phyloP scores from a whole-genome alignment of 2,113 vertebrate species.

The Microtus richardsoni region DNA sequence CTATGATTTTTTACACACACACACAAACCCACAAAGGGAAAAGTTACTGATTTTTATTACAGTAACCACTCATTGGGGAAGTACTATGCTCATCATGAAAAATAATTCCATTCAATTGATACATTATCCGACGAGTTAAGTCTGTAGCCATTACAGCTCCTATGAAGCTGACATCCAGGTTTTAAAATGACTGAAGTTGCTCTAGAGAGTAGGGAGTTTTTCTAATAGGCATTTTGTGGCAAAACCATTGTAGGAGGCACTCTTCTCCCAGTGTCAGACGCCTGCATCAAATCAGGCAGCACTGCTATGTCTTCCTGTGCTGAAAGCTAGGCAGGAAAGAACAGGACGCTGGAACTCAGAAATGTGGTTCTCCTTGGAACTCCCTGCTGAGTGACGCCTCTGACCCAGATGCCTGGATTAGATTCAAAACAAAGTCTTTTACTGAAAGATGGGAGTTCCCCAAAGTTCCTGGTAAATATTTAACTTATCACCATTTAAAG shows the following conservation, averaged over 20 bases:
- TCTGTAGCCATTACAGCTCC: neutral
- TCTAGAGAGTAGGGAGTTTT: neutral
- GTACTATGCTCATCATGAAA: neutral
- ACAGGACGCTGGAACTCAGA: neutral
- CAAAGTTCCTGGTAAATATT: slow-evolving; percentile 71
- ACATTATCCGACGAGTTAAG: neutral
- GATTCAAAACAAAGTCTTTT: slow-evolving; percentile 21
- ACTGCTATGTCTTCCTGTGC: neutral
- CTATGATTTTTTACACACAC: neutral
- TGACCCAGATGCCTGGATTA: neutral
- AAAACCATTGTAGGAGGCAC: neutral
- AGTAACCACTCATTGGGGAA: neutral
- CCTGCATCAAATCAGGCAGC: neutral
- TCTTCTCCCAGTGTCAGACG: neutral
- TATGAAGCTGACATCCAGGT: neutral
- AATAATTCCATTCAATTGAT: neutral
- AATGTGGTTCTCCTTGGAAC: neutral
- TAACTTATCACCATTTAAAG: slow-evolving; percentile 53
- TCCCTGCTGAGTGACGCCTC: slow-evolving; percentile 41
- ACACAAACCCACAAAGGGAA: neutral
- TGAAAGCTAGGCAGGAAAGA: neutral
- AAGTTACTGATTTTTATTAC: neutral
- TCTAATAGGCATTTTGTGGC: neutral
- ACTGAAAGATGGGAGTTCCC: neutral
- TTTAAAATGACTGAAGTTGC: neutral